A percentile compares a stretch with the other conserved stretches of the same genome.
Evolutionary conservation across 2,888 invertebrate genomes (phyloP).

Genomic region (Rotaria magnacalcarata): DNA sequence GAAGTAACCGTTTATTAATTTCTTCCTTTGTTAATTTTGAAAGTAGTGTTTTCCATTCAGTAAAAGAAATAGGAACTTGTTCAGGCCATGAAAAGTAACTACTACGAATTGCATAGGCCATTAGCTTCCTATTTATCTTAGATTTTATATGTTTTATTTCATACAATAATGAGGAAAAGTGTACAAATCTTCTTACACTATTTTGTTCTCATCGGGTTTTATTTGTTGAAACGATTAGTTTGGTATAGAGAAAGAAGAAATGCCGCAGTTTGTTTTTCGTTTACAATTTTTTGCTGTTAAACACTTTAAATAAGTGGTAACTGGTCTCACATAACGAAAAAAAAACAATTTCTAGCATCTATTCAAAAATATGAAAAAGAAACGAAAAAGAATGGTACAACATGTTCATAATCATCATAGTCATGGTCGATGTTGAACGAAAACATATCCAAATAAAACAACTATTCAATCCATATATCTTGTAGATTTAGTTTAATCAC

Average conservation of each 20-base stretch:
- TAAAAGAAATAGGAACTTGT: not conserved
- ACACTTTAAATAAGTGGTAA: not conserved
- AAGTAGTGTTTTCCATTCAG: not conserved
- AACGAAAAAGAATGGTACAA: no score
- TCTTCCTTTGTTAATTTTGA: not conserved
- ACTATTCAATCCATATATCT: no score
- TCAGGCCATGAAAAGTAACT: not conserved
- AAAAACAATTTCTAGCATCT: no score
- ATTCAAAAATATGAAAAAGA: no score
- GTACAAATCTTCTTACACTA: not conserved
- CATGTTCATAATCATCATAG: no score
- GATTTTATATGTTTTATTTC: not conserved
- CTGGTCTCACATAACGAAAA: not conserved
- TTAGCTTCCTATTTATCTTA: not conserved
- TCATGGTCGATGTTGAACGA: no score
- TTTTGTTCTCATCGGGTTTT: not conserved
- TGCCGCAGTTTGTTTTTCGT: not conserved
- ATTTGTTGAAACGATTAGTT: not conserved
- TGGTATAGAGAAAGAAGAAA: not conserved
- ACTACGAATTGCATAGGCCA: not conserved
- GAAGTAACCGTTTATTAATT: not conserved
- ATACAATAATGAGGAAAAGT: not conserved
- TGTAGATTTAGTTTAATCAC: no score
- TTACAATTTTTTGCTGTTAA: not conserved
- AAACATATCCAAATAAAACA: no score